These are phyloP conservation scores for Sminthurinus signatus DNA, from an alignment of 1,140 invertebrate genomes.

Conservation along the genomic window DNA sequence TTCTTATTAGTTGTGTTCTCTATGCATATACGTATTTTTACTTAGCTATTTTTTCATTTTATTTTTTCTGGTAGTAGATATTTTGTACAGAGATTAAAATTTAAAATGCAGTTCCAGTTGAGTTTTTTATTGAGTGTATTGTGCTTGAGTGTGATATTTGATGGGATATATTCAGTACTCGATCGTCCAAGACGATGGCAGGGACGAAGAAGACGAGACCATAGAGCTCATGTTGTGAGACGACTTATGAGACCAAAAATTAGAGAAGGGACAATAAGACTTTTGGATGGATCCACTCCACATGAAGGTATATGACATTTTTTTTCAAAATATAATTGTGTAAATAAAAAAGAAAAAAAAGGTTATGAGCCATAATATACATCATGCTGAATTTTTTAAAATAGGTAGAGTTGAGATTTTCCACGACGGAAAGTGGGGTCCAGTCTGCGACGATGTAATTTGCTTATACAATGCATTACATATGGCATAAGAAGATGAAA, in stretches of 20 bases:
- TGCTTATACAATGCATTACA: too few relatives aligned
- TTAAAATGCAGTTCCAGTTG: too few relatives aligned
- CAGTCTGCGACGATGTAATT: slow-evolving; percentile 87
- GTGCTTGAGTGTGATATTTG: too few relatives aligned
- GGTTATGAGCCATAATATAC: neutral
- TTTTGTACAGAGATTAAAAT: too few relatives aligned
- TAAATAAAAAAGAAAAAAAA: neutral
- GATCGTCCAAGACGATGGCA: too few relatives aligned
- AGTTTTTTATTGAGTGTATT: too few relatives aligned
- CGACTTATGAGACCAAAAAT: neutral
- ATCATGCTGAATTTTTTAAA: neutral
- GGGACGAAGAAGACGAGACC: neutral
- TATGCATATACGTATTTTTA: too few relatives aligned
- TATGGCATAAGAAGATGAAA: too few relatives aligned
- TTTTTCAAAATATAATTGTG: neutral
- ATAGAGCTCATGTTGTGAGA: neutral
- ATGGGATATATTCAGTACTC: too few relatives aligned
- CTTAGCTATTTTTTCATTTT: too few relatives aligned
- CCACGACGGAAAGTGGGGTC: slow-evolving; percentile 76
- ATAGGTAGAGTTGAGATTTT: slow-evolving; percentile 82
- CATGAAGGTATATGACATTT: slow-evolving; percentile 3
- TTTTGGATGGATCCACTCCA: neutral
- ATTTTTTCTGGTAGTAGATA: too few relatives aligned
- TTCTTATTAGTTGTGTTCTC: too few relatives aligned
- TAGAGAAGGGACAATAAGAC: neutral